These are phyloP conservation scores for Ardeotis arabs DNA, from an alignment of 2,113 vertebrate genomes.

Conservation along the genomic window DNA sequence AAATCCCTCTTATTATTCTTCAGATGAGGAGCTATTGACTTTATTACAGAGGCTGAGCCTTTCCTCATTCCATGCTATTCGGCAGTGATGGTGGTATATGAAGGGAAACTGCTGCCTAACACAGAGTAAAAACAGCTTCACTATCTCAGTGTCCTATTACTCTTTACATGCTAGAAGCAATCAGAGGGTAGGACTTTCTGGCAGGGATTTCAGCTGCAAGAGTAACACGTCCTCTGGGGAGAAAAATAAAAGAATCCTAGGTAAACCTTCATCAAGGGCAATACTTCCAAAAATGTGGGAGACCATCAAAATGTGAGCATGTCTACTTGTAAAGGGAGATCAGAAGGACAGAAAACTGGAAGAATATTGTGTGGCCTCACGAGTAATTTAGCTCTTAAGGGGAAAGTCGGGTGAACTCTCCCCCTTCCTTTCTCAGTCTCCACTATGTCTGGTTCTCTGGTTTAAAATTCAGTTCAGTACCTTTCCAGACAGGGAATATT, in stretches of 20 bases:
- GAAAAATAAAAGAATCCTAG: not conserved
- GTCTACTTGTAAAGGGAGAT: slow-evolving; percentile 7
- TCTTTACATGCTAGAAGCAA: not conserved
- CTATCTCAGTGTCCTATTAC: not conserved
- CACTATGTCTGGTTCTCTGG: not conserved
- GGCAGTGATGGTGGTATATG: not conserved
- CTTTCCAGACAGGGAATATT: not conserved
- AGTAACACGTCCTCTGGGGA: not conserved
- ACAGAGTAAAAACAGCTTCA: not conserved
- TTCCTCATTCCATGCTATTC: not conserved
- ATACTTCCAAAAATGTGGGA: not conserved
- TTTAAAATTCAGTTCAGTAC: slow-evolving; percentile 37
- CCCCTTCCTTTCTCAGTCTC: slow-evolving; percentile 1
- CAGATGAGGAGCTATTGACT: not conserved
- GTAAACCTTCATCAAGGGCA: not conserved
- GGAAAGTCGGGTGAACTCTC: not conserved
- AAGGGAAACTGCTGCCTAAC: slow-evolving; percentile 13
- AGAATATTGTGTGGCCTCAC: not conserved
- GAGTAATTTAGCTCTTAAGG: slow-evolving; percentile 5
- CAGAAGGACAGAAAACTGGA: slow-evolving; percentile 2
- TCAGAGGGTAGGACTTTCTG: not conserved
- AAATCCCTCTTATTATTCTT: slow-evolving; percentile 14
- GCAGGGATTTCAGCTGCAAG: not conserved
- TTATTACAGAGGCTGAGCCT: not conserved
- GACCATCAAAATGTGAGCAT: not conserved